A percentile compares a stretch with the other conserved stretches of the same genome.
phyloP scores from a whole-genome alignment of 2,888 invertebrate genomes.

The Cephus nigrinus region DNA sequence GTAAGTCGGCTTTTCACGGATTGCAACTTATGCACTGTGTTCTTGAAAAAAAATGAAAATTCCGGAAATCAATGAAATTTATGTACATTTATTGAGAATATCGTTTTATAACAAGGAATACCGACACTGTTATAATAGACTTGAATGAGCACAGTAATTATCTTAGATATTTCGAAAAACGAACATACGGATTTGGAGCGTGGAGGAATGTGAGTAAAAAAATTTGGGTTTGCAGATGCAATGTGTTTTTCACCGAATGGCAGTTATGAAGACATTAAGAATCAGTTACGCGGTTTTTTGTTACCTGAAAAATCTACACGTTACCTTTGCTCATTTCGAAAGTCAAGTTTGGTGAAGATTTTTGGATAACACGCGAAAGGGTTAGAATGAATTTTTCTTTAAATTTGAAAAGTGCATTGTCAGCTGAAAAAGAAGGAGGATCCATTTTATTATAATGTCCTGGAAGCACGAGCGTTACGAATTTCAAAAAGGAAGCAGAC shows the following conservation, averaged over 20 bases:
- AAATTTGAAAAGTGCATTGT: neutral
- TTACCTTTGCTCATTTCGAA: neutral
- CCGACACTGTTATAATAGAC: neutral
- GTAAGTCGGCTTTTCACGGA: neutral
- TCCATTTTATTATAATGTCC: neutral
- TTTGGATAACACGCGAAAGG: neutral
- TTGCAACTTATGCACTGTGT: neutral
- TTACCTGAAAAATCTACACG: neutral
- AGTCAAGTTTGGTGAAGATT: neutral
- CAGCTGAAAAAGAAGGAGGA: neutral
- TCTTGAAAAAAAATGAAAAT: neutral
- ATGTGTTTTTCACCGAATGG: neutral
- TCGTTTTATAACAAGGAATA: neutral
- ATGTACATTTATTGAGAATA: neutral
- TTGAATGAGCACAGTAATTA: neutral
- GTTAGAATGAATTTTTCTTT: neutral
- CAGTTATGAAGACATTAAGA: constrained; percentile 1
- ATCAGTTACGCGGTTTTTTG: neutral
- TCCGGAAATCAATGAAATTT: neutral
- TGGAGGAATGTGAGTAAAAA: neutral
- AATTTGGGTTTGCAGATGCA: neutral
- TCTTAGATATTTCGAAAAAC: neutral
- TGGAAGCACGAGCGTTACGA: constrained; percentile 1
- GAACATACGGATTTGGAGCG: neutral
- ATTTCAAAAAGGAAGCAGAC: neutral